Base-by-base conservation (phyloP, 2,797 vertebrate species). In the Artibeus jamaicensis region DNA sequence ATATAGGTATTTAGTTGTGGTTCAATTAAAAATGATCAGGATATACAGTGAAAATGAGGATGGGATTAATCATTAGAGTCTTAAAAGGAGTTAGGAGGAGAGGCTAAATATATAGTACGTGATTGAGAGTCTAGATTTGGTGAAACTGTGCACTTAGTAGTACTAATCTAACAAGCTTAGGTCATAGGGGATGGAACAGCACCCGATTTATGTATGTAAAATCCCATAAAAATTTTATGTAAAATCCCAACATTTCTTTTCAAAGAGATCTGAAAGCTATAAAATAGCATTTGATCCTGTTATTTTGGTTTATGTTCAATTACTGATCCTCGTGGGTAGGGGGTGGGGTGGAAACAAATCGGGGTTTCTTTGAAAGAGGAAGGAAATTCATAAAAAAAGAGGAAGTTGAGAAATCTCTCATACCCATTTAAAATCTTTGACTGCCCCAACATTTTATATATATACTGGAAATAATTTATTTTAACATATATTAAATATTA, bases 321-420 rank as follows among this genome's bases (percentile, higher is more conserved):
- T 76, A 79, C 29, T 91, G 57, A 16, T 48, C 48, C 19, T 55
- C 39, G 19, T 15, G 4, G 48, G 32, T 18, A 37, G 57, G 32
- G 48, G 37, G 5, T 50, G n/a, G 8, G n/a, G 34, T n/a, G n/a
- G 32, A 92, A 86, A 88, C 44, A 86, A 87, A 97, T 96, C n/a
- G 91, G 71, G 19, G n/a, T 88, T 97, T 93, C 82, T 92, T 83
- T 89, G 83, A 94, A 97, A 92, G 67, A 82, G 83, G 91, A 97
- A 96, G 96, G 94, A 95, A 97, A 87, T 89, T 89, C 19, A 89
- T 37, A 4, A 70, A 21, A 62, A 92, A 94, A 95, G 57, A 79
- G 44, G 91, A 97, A 93, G 74, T 86, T 78, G 37, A 57, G 71
- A 81, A 89, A 59, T 86, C 83, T 74, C n/a, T 74, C 21, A 50